A percentile compares a stretch with the other conserved stretches of the same genome.
Conservation (phyloP, 2,113 vertebrate species). For the Crotalus horridus region DNA sequence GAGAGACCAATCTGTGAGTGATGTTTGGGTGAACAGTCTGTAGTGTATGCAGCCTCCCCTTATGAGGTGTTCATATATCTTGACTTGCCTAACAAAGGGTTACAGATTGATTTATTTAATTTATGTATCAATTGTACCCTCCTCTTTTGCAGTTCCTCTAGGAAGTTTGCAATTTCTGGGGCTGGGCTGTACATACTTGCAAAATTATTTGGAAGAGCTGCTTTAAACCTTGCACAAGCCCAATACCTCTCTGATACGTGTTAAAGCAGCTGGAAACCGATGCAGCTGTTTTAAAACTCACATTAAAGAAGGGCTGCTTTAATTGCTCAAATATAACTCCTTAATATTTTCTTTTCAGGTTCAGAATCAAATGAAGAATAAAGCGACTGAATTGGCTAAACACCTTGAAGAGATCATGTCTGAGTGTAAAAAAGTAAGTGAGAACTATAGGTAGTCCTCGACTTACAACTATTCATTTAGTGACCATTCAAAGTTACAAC, state of each 20-base stretch:
- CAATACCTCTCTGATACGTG: neutral
- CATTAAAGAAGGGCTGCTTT: neutral
- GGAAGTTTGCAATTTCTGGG: neutral
- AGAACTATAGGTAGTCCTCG: neutral
- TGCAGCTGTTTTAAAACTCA: neutral
- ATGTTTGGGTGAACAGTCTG: neutral
- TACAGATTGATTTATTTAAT: neutral
- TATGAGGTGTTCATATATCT: neutral
- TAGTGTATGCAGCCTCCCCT: neutral
- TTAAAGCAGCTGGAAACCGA: neutral
- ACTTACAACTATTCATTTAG: neutral
- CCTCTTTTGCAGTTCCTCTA: neutral
- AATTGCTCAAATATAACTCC: neutral
- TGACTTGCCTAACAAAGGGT: neutral
- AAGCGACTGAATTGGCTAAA: slow-evolving; percentile 62
- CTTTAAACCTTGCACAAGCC: neutral
- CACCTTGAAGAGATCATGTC: slow-evolving; percentile 72
- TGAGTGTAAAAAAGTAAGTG: slow-evolving; percentile 74
- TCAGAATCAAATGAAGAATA: slow-evolving; percentile 72
- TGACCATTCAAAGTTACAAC: neutral
- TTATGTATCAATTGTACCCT: neutral
- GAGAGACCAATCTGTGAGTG: neutral
- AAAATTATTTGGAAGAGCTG: neutral
- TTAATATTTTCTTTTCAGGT: slow-evolving; percentile 64
- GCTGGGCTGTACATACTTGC: neutral